Base-by-base conservation (phyloP, 1,140 invertebrate genomes). In the Antheraea mylitta region DNA sequence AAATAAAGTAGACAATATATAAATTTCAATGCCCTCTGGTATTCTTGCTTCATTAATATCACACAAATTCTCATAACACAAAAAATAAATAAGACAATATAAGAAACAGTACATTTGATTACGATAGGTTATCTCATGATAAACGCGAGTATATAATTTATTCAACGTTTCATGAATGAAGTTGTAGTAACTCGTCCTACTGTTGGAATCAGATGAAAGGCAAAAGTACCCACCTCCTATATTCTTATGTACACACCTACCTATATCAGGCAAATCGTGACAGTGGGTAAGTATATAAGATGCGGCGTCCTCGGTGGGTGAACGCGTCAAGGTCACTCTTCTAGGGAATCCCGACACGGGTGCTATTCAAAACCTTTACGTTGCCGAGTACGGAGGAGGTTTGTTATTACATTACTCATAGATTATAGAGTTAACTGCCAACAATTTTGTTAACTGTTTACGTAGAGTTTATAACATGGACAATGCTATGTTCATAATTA, bases 251-350 rank as follows among this genome's bases (percentile, higher is more conserved):
- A 72, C 30, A 68, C 62, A 71, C 60, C 65, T 82, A 80, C 76
- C 73, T 77, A 79, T 76, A 76, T 82, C 76, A 82, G 80, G 80
- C 78, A 81, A 79, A 81, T 78, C 76, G 77, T 77, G 76, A 80
- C 82, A 82, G 68, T 84, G 75, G 78, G 74, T 77, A 80, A 80
- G 81, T 85, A 78, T 72, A 79, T 81, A 81, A 79, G 79, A 82
- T 79, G 72, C 76, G 77, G 73, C 74, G 76, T 78, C 77, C 78
- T 78, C 79, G 75, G 78, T 77, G 79, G 80, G 73, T 85, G 85
- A 83, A 79, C 81, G 68, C 74, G 73, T 80, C 81, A 87, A 87
- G 83, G 83, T 82, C 85, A 86, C 67, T 77, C 64, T 30, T 30
- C 68, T 79, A 79, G 80, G 78, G 76, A 85, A 86, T 48, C 78